These are phyloP conservation scores for Podotricha telesiphe DNA, from an alignment of 2,888 invertebrate genomes.

Conservation along the genomic window DNA sequence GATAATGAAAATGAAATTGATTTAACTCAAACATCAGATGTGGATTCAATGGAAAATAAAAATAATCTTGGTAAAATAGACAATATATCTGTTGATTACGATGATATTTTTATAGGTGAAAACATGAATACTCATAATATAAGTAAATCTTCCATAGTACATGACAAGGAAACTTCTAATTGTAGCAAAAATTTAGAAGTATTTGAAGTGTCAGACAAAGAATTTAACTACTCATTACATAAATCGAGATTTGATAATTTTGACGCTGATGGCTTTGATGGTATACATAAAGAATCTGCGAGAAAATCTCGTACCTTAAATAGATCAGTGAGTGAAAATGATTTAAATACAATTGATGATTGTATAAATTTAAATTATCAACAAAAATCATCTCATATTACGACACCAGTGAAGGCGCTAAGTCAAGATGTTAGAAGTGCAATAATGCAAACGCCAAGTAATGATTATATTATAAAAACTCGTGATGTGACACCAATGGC, in stretches of 20 bases:
- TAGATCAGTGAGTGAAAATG: constrained; percentile 49
- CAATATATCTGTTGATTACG: constrained; percentile 71
- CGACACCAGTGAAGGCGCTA: constrained; percentile 47
- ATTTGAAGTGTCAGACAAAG: constrained; percentile 82
- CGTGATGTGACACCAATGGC: constrained; percentile 83
- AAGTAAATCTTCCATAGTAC: constrained; percentile 4
- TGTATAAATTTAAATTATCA: constrained; percentile 24
- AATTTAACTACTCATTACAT: constrained; percentile 85
- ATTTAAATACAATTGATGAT: constrained; percentile 46
- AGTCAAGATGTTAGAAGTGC: constrained; percentile 29
- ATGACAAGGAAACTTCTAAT: constrained; percentile 35
- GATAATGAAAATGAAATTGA: constrained; percentile 48
- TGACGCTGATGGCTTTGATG: constrained; percentile 57
- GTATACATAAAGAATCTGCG: constrained; percentile 51
- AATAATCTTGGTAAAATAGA: constrained; percentile 56
- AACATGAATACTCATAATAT: background rate
- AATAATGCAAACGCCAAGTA: constrained; percentile 65
- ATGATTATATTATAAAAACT: constrained; percentile 79
- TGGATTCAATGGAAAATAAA: constrained; percentile 5
- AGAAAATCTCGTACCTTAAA: constrained; percentile 25
- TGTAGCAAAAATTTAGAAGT: constrained; percentile 58
- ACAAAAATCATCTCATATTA: constrained; percentile 29
- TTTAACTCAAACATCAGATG: constrained; percentile 60
- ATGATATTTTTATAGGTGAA: constrained; percentile 55
- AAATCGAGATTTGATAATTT: constrained; percentile 57